Conservation (phyloP, 2,888 invertebrate species). For the Halictus quadricinctus region DNA sequence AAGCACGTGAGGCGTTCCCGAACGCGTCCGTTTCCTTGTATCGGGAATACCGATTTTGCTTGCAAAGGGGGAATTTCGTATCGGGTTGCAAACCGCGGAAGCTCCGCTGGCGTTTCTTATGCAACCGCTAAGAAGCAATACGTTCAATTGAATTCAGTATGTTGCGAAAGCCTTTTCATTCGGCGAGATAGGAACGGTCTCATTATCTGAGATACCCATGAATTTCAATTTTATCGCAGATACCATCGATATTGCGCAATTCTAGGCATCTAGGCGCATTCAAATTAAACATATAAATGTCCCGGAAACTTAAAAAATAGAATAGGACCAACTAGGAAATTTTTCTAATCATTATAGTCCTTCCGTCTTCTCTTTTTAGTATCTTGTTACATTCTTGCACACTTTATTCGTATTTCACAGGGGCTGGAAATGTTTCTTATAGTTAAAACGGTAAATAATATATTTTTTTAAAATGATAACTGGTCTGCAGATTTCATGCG, state of each 20-base stretch:
- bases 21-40: neutral
- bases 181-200: constrained; percentile 16
- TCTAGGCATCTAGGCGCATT: neutral
- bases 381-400: too few species aligned
- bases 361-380: neutral
- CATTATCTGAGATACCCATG: constrained; percentile 13
- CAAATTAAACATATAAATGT: neutral
- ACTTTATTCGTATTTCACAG: too few species aligned
- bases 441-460: too few species aligned
- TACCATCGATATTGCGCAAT: neutral
- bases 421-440: too few species aligned
- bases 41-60: constrained; percentile 5
- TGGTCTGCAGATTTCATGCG: too few species aligned
- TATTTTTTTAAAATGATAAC: too few species aligned
- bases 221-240: constrained; percentile 3
- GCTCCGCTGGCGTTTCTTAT: constrained; percentile 12
- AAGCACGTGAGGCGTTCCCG: neutral
- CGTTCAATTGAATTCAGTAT: constrained; percentile 30
- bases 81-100: neutral
- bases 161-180: constrained; percentile 35
- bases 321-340: neutral
- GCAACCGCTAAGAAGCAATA: constrained; percentile 27
- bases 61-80: constrained; percentile 6
- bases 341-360: neutral
- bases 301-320: neutral